Evolutionary conservation across 2,888 invertebrate genomes (phyloP).

Genomic region (Cheilosia variabilis): DNA sequence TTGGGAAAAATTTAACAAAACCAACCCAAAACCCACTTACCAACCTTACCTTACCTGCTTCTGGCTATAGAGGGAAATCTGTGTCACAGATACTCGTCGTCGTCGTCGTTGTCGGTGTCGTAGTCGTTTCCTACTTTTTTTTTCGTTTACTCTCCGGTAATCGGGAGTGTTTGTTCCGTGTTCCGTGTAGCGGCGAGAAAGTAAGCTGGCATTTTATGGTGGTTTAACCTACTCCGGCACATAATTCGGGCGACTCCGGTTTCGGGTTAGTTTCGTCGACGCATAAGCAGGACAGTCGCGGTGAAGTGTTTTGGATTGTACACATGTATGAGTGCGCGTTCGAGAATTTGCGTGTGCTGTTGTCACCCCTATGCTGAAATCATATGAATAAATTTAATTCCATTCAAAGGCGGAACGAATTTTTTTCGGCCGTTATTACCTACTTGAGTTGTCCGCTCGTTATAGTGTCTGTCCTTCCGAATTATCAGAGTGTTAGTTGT

Average conservation of each 20-base stretch:
- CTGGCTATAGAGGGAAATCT: slow-evolving; percentile 55
- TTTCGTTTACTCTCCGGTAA: slow-evolving; percentile 33
- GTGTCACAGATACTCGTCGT: slow-evolving; percentile 61
- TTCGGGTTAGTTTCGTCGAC: slow-evolving; percentile 61
- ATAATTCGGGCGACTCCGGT: slow-evolving; percentile 41
- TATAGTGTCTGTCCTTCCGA: slow-evolving; percentile 33
- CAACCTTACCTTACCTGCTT: slow-evolving; percentile 29
- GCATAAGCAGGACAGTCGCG: slow-evolving; percentile 41
- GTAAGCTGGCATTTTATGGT: slow-evolving; percentile 64
- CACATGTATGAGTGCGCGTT: slow-evolving; percentile 42
- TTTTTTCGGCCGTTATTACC: slow-evolving; percentile 22
- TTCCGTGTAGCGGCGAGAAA: slow-evolving; percentile 55
- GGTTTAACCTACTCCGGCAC: slow-evolving; percentile 60
- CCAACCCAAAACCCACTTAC: slow-evolving; percentile 50
- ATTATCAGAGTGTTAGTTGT: slow-evolving; percentile 53
- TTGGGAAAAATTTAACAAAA: slow-evolving; percentile 65
- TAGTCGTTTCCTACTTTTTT: slow-evolving; percentile 7
- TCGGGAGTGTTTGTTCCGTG: slow-evolving; percentile 69
- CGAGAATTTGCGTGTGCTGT: slow-evolving; percentile 59
- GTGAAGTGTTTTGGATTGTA: slow-evolving; percentile 14
- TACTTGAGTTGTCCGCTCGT: slow-evolving; percentile 15
- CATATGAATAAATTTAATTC: slow-evolving; percentile 68
- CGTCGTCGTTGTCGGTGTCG: slow-evolving; percentile 8
- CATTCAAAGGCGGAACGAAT: slow-evolving; percentile 50
- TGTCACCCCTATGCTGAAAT: slow-evolving; percentile 42